Base-by-base conservation (phyloP, 2,797 vertebrate genomes). In the Pseudomugil gertrudae region DNA sequence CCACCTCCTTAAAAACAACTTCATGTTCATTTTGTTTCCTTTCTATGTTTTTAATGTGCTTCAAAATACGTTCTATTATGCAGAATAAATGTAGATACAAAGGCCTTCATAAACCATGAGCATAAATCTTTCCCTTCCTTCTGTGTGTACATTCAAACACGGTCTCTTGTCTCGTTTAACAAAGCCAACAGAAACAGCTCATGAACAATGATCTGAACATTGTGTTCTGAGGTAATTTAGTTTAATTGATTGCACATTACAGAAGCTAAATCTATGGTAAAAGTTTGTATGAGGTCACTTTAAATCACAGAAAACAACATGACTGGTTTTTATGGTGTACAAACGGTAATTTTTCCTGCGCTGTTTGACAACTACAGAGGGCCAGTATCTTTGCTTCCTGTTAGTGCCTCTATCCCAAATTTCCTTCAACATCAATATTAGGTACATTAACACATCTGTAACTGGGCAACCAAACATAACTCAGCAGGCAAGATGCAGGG, bases 231-330 rank as follows among this genome's bases (percentile, higher is more conserved):
- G 75, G 30, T 81, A 80, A 85, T 82, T 86, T 32, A 32, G 32
- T 69, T 56, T 78, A 82, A 85, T 75, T 75, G 64, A 54, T 71
- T 66, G 68, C 78, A 86, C 74, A 82, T 84, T 78, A 76, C 69
- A 71, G 69, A 76, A 69, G 77, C 63, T 69, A 57, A 80, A 72
- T 78, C 47, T 69, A 35, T 58, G 36, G 71, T 68, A 38, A 72
- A 59, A 76, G 50, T 65, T 50, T 68, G 58, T 83, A 55, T 64
- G 60, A 87, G 76, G 69, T 62, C 3, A 4, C 74, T 57, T 80
- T 64, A 63, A 65, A 55, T 63, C 63, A 78, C 67, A 62, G 58
- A 17, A 72, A 71, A 67, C 26, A 77, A 71, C 55, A 61, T 55
- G 55, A 23, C 55, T 63, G 38, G 26, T 50, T 53, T 45, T 61